Percentiles rank a stretch among this genome's conserved stretches.
Evolutionary conservation across 1,140 invertebrate genomes (phyloP).

Genomic region (Drosophila nannoptera): DNA sequence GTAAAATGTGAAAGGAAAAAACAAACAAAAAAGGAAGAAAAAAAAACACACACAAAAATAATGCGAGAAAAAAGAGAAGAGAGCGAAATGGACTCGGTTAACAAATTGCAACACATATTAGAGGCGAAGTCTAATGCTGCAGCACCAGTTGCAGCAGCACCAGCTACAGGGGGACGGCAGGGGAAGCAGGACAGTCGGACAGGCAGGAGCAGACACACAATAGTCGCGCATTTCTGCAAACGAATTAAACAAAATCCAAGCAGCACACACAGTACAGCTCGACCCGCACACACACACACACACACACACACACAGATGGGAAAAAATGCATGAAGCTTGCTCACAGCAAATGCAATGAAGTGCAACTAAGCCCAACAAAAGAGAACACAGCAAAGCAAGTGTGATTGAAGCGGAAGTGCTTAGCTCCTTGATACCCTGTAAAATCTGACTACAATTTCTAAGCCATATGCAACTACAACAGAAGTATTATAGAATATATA

Average conservation of each 20-base stretch:
- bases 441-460: too few relatives aligned
- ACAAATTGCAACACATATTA: constrained; percentile 75
- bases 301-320: neutral
- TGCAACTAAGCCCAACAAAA: constrained; percentile 35
- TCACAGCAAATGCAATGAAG: constrained; percentile 53
- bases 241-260: constrained; percentile 69
- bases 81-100: constrained; percentile 56
- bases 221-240: constrained; percentile 66
- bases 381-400: constrained; percentile 10
- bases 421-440: neutral
- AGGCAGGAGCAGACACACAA: constrained; percentile 38
- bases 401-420: neutral
- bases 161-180: neutral
- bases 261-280: too few relatives aligned
- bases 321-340: neutral
- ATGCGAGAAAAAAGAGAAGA: constrained; percentile 6
- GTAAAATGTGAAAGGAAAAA: constrained; percentile 67
- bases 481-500: too few relatives aligned
- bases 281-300: constrained; percentile 2
- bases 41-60: constrained; percentile 20
- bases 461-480: too few relatives aligned
- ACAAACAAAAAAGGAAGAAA: constrained; percentile 46
- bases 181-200: neutral
- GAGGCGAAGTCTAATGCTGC: constrained; percentile 69
- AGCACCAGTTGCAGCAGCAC: neutral